Conservation (phyloP, 1,140 invertebrate genomes). For the Drosophila nikananu region DNA sequence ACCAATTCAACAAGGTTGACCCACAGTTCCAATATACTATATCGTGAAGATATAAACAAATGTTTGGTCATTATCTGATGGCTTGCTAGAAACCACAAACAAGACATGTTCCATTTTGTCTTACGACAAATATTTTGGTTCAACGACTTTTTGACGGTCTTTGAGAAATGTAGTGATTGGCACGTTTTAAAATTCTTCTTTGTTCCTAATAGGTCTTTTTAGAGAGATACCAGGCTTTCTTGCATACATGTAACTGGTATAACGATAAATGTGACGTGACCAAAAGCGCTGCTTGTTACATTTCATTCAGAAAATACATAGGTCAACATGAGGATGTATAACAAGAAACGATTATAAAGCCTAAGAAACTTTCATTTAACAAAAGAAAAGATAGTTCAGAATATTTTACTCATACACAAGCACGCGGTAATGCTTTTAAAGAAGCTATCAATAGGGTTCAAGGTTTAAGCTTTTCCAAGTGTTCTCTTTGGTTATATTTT, state of each 20-base stretch:
- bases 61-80: constrained; percentile 10
- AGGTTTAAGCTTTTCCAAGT: no score
- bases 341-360: background rate
- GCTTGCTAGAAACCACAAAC: background rate
- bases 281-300: background rate
- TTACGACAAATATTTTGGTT: constrained; percentile 13
- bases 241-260: constrained; percentile 6
- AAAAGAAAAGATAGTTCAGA: background rate
- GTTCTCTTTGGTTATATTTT: no score
- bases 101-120: constrained; percentile 12
- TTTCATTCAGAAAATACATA: constrained; percentile 48
- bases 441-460: background rate
- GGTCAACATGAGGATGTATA: constrained; percentile 12
- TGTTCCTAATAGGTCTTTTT: constrained; percentile 14
- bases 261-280: constrained; percentile 22
- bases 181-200: constrained; percentile 40
- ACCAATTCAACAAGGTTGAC: background rate
- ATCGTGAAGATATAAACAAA: background rate
- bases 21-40: background rate
- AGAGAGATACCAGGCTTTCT: background rate
- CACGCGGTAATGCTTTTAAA: background rate
- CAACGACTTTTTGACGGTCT: constrained; percentile 27
- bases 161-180: constrained; percentile 5
- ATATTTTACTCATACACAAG: background rate
- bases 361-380: background rate